phyloP scores from a whole-genome alignment of 2,888 invertebrate genomes.

The Strigamia transsilvanica region DNA sequence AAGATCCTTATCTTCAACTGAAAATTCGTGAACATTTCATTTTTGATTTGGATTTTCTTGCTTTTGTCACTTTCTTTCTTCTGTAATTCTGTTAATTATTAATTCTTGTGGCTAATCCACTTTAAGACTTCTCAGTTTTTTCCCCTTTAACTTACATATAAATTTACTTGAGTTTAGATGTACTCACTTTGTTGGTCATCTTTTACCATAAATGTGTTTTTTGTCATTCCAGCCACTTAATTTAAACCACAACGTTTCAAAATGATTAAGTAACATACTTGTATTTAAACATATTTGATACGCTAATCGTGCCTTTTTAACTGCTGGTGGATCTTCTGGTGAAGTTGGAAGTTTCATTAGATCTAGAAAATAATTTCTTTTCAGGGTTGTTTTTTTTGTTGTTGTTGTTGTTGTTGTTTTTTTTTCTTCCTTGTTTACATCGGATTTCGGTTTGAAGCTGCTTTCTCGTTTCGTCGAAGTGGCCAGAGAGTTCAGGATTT shows the following conservation, averaged over 20 bases:
- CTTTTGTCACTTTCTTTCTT: too few species aligned
- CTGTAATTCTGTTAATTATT: too few species aligned
- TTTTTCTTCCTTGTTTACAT: too few species aligned
- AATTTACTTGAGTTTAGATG: too few species aligned
- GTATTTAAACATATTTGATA: not conserved
- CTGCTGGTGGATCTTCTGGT: not conserved
- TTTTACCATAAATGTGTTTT: not conserved
- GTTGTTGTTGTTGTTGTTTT: too few species aligned
- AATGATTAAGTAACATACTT: not conserved
- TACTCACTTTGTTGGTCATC: too few species aligned
- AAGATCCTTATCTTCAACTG: not conserved
- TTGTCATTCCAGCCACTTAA: not conserved
- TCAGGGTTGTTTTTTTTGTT: too few species aligned
- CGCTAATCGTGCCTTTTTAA: not conserved
- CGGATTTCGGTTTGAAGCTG: not conserved
- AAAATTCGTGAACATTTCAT: not conserved
- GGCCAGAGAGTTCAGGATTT: not conserved
- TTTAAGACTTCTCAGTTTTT: too few species aligned
- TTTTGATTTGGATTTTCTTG: too few species aligned
- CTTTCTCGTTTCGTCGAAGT: not conserved
- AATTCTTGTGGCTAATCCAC: too few species aligned
- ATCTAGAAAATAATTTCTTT: not conserved
- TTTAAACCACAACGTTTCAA: too few species aligned
- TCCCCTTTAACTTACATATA: too few species aligned
- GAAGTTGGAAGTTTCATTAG: not conserved